Conservation (phyloP, 2,888 invertebrate genomes). For the Atrina japonica region DNA sequence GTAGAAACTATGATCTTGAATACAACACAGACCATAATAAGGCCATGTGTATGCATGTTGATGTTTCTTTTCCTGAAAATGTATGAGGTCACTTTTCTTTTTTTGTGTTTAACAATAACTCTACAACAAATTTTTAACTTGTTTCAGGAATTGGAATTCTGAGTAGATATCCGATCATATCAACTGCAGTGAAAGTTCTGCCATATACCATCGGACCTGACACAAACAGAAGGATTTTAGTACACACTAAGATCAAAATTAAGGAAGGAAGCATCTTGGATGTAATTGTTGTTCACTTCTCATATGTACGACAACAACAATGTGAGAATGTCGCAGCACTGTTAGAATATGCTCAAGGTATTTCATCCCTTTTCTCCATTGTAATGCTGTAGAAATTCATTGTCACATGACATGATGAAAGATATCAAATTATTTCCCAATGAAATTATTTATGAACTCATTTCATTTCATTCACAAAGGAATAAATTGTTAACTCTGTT, state of each 20-base stretch:
- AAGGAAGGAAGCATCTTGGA: constrained; percentile 43
- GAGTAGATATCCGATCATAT: constrained; percentile 65
- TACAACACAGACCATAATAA: too few species aligned
- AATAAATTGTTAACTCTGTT: too few species aligned
- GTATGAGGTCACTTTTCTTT: background rate
- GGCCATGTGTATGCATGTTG: background rate
- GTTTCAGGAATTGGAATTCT: constrained; percentile 70
- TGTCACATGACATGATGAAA: too few species aligned
- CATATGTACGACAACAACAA: constrained; percentile 74
- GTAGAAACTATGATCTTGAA: too few species aligned
- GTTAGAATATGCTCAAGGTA: constrained; percentile 60
- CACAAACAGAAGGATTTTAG: constrained; percentile 65
- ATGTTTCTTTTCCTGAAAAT: background rate
- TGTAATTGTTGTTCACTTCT: constrained; percentile 70
- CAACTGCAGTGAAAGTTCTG: constrained; percentile 49
- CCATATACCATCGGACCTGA: constrained; percentile 63
- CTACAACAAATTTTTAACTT: constrained; percentile 21
- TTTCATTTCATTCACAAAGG: too few species aligned
- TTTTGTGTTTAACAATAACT: too few species aligned
- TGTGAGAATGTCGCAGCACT: constrained; percentile 71
- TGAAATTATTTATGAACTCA: too few species aligned
- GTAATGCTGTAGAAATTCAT: too few species aligned
- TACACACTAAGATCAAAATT: constrained; percentile 60
- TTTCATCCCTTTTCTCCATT: too few species aligned
- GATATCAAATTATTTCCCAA: too few species aligned